Conservation (phyloP, 2,888 invertebrate species). For the Sericinus montela region DNA sequence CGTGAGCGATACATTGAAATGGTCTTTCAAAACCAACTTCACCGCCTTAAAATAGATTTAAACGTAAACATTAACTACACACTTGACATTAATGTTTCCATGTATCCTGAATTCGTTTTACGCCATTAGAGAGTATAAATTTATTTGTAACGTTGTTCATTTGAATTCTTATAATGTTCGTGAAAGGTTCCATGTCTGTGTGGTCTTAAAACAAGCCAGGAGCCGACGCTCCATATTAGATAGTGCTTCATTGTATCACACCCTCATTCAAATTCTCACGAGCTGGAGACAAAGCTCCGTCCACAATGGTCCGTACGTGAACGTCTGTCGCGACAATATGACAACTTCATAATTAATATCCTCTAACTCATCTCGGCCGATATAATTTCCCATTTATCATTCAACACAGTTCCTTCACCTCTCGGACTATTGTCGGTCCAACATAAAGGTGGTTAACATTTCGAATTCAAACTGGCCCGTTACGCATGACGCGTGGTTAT, state of each 20-base stretch:
- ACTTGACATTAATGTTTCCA: slow-evolving; percentile 21
- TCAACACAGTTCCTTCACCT: slow-evolving; percentile 64
- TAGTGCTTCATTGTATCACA: slow-evolving; percentile 44
- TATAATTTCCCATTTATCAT: slow-evolving; percentile 77
- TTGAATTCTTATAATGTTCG: slow-evolving; percentile 1
- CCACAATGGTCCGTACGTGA: slow-evolving; percentile 66
- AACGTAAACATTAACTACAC: slow-evolving; percentile 16
- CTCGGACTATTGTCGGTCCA: slow-evolving; percentile 59
- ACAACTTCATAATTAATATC: slow-evolving; percentile 78
- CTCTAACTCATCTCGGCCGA: slow-evolving; percentile 71
- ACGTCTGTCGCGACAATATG: slow-evolving; percentile 64
- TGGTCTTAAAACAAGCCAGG: slow-evolving; percentile 54
- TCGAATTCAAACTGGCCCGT: slow-evolving; percentile 70
- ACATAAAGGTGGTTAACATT: slow-evolving; percentile 65
- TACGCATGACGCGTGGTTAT: slow-evolving; percentile 68
- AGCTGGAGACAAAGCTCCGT: slow-evolving; percentile 57
- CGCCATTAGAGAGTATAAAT: slow-evolving; percentile 12
- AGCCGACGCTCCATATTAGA: slow-evolving; percentile 54
- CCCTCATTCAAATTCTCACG: slow-evolving; percentile 61
- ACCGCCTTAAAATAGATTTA: slow-evolving; percentile 15
- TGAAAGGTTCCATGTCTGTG: slow-evolving; percentile 36
- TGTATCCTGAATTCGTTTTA: slow-evolving; percentile 18
- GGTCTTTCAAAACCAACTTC: slow-evolving; percentile 11
- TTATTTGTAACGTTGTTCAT: slow-evolving; percentile 2
- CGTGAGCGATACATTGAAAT: slow-evolving; percentile 1